Percentiles rank a stretch among this genome's conserved stretches.
phyloP scores from a whole-genome alignment of 2,113 vertebrate genomes.

The Camelus bactrianus region DNA sequence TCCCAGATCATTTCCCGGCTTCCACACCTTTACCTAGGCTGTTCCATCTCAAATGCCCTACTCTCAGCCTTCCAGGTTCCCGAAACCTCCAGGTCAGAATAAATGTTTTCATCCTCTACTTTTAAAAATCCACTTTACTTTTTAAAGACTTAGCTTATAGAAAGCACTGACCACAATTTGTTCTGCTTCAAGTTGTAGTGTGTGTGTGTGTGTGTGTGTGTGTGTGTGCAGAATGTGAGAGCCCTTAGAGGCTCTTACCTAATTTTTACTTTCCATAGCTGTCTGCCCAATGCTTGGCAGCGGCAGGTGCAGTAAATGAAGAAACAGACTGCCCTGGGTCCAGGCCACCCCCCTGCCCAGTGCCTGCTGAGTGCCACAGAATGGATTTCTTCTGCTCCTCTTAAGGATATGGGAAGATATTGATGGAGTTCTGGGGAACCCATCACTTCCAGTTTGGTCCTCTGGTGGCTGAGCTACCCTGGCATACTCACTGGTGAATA shows the following conservation, averaged over 20 bases:
- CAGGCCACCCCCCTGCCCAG: not conserved
- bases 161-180: not conserved
- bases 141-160: not conserved
- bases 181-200: not conserved
- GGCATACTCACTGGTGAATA: slow-evolving; percentile 95
- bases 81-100: not conserved
- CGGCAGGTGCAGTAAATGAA: not conserved
- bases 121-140: not conserved
- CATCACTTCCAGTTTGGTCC: rapidly evolving
- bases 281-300: not conserved
- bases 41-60: not conserved
- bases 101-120: not conserved
- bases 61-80: not conserved
- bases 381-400: not conserved
- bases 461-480: rapidly evolving
- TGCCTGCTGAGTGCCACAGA: not conserved
- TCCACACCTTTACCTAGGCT: not conserved
- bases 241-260: not conserved
- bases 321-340: not conserved
- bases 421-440: rapidly evolving
- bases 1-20: not conserved
- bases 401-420: rapidly evolving
- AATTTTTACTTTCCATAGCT: not conserved
- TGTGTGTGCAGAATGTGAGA: no score
- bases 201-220: not conserved